These are phyloP conservation scores for Nesidiocoris tenuis DNA, from an alignment of 2,888 invertebrate species.

Conservation along the genomic window DNA sequence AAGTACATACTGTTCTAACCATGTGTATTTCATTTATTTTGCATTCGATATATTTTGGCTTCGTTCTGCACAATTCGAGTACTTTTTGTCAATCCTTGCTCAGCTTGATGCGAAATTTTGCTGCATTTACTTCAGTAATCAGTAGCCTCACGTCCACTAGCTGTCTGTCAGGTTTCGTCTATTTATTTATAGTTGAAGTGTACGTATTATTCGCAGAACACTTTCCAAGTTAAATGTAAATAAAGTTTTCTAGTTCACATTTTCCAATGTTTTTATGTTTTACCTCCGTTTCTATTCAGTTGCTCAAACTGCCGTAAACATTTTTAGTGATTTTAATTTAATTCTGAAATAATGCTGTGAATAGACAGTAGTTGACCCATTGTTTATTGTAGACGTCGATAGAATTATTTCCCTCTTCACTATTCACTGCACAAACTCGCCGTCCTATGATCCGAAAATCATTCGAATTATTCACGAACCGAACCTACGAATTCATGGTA, in stretches of 20 bases:
- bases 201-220: not conserved
- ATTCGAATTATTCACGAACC: no score
- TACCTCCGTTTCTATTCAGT: not conserved
- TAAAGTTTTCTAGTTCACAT: conserved; percentile 33
- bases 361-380: no score
- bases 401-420: no score
- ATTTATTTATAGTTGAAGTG: not conserved
- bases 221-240: conserved; percentile 33
- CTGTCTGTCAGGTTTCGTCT: not conserved
- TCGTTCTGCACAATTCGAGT: not conserved
- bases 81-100: not conserved
- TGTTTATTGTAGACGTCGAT: no score
- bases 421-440: no score
- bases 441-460: no score
- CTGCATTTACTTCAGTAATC: not conserved
- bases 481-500: no score
- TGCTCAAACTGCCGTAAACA: no score
- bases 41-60: not conserved
- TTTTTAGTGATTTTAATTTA: no score
- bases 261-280: conserved; percentile 22
- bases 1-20: not conserved
- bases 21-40: not conserved
- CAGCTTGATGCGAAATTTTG: not conserved
- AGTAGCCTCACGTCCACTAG: not conserved
- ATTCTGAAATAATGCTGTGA: no score